A percentile compares a stretch with the other conserved stretches of the same genome.
These are phyloP conservation scores for Wiebesia pumilae DNA, from an alignment of 1,140 invertebrate species.

Conservation along the genomic window DNA sequence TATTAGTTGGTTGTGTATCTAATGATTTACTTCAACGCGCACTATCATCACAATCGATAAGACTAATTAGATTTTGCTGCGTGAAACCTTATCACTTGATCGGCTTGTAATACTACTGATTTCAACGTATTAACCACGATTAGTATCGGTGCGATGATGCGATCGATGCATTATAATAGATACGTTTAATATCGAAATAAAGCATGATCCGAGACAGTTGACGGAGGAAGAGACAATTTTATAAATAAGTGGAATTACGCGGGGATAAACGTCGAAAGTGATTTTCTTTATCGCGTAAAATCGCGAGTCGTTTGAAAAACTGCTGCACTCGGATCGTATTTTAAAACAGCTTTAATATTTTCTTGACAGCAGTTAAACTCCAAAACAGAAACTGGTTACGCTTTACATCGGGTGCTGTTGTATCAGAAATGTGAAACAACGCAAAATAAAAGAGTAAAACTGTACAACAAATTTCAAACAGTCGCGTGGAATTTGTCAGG, in stretches of 20 bases:
- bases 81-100: not conserved
- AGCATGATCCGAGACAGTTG: not conserved
- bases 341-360: not conserved
- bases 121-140: not conserved
- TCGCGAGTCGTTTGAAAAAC: not conserved
- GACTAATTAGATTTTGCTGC: constrained; percentile 12
- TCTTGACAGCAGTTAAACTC: not conserved
- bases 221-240: not conserved
- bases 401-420: not conserved
- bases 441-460: too few species aligned
- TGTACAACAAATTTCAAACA: too few species aligned
- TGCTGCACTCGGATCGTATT: not conserved
- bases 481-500: too few species aligned
- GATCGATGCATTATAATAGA: not conserved
- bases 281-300: not conserved
- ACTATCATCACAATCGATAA: constrained; percentile 28
- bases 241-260: not conserved
- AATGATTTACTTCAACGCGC: not conserved
- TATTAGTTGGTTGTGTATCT: not conserved
- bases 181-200: not conserved
- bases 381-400: not conserved
- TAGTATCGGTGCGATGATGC: not conserved
- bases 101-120: not conserved
- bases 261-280: not conserved
- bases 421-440: too few species aligned